Evolutionary conservation across 2,113 vertebrate species (phyloP).

Genomic region (Hucho hucho): DNA sequence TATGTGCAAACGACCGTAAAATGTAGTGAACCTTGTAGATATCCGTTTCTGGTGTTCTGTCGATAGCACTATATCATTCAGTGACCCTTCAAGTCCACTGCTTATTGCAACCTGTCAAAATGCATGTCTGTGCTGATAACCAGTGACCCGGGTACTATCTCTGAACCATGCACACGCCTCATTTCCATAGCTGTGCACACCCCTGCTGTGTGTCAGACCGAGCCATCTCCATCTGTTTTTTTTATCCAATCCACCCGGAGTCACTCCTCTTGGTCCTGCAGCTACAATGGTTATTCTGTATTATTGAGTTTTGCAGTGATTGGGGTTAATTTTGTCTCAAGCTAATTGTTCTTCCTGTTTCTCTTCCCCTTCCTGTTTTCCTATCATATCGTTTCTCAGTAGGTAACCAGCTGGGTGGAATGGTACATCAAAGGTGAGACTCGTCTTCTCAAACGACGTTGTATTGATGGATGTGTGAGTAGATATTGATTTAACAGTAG

Average conservation of each 20-base stretch:
- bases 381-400: slow-evolving; percentile 77
- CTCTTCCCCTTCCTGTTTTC: slow-evolving; percentile 68
- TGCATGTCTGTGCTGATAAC: slow-evolving; percentile 56
- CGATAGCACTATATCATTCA: slow-evolving; percentile 52
- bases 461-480: background rate
- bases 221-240: slow-evolving; percentile 74
- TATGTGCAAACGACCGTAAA: slow-evolving; percentile 62
- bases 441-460: slow-evolving; percentile 13
- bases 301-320: slow-evolving; percentile 45
- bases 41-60: slow-evolving; percentile 57
- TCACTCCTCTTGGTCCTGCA: slow-evolving; percentile 70
- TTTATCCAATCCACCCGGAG: slow-evolving; percentile 50
- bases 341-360: slow-evolving; percentile 80
- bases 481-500: background rate
- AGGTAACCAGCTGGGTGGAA: slow-evolving; percentile 93
- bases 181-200: slow-evolving; percentile 55
- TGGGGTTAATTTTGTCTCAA: slow-evolving; percentile 1
- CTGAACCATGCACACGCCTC: slow-evolving; percentile 34
- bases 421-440: slow-evolving; percentile 99
- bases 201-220: slow-evolving; percentile 81
- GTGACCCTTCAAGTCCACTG: slow-evolving; percentile 63
- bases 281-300: slow-evolving; percentile 63
- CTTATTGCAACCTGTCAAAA: slow-evolving; percentile 65
- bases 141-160: slow-evolving; percentile 51
- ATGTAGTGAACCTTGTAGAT: slow-evolving; percentile 61